Base-by-base conservation (phyloP, 2,797 vertebrate species). In the Glyptemys insculpta region DNA sequence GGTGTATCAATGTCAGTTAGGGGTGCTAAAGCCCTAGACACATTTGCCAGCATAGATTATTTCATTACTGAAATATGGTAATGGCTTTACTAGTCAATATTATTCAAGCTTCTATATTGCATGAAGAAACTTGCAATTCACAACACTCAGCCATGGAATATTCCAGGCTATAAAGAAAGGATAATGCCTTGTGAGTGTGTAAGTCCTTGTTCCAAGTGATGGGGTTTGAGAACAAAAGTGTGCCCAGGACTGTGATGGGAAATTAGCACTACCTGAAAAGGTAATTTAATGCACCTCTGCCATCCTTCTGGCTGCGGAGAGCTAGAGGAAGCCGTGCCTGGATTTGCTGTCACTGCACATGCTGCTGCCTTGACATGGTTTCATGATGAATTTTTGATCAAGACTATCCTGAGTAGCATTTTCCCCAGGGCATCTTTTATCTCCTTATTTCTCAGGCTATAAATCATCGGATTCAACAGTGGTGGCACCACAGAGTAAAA, bases 401-500 rank as follows among this genome's bases (percentile, higher is more conserved):
- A 65, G 34, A 65, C 62, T n/a, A 65, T 8, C 62, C 16, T 65
- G 34, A n/a, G 31, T 19, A 65, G 34, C 34, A 91, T 50, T 86
- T 74, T 97, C n/a, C 37, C 49, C 31, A 97, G 41, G 1, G 94
- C 95, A 1, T 25, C 47, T 65, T 96, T 94, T 87, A 97, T 95
- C 53, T 97, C 95, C 23, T 79, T 96, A 62, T 96, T 97, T n/a
- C 91, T 2, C 34, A 97, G 49, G 92, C 93, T 96, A 6, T 96
- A 97, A 57, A 97, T 97, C 79, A 96, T 89, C 1, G 93, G 96
- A 84, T 97, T 97, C 12, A 96, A 44, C 6, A 97, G 12, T 10
- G 97, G 94, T 3, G 96, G 97, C 56, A 97, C 89, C 80, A 97
- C 95, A 3, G 93, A 95, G 25, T 97, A 97, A 74, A 95, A 89